Percentiles rank a stretch among this genome's conserved stretches.
phyloP scores from a whole-genome alignment of 2,797 vertebrate species.

The Notoglanidium macrostoma region DNA sequence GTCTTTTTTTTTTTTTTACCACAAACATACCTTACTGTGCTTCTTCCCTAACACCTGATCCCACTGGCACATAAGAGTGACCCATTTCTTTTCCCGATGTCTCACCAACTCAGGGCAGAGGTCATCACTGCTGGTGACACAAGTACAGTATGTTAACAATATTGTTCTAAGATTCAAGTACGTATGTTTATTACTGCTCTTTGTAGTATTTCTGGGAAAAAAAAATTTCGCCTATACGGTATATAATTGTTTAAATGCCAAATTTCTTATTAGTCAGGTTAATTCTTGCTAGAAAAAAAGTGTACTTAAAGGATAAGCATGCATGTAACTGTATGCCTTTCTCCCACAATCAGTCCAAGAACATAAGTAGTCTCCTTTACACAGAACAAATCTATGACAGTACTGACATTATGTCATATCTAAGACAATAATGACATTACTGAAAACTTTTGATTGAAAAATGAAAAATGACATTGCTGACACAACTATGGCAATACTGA shows the following conservation, averaged over 20 bases:
- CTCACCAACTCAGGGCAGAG: constrained; percentile 81
- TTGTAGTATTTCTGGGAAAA: not conserved
- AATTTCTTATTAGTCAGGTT: not conserved
- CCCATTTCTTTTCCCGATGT: constrained; percentile 87
- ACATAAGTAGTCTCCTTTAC: not conserved
- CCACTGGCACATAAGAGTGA: constrained; percentile 83
- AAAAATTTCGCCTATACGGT: not conserved
- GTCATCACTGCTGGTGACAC: constrained; percentile 60
- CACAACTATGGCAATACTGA: not conserved
- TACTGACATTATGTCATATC: not conserved
- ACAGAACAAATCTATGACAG: not conserved
- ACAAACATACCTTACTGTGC: constrained; percentile 78
- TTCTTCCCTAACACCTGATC: constrained; percentile 78
- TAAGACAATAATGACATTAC: not conserved
- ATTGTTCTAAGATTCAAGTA: not conserved
- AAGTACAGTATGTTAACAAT: not conserved
- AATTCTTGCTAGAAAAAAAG: not conserved
- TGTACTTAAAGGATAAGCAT: not conserved
- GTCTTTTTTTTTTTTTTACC: not conserved
- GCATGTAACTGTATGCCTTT: not conserved
- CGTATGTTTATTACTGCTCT: not conserved
- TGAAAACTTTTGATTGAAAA: no score
- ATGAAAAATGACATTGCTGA: no score
- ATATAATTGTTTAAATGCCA: not conserved
- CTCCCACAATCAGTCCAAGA: not conserved